Evolutionary conservation across 2,888 invertebrate genomes (phyloP).

Genomic region (Parapristionchus giblindavisi): DNA sequence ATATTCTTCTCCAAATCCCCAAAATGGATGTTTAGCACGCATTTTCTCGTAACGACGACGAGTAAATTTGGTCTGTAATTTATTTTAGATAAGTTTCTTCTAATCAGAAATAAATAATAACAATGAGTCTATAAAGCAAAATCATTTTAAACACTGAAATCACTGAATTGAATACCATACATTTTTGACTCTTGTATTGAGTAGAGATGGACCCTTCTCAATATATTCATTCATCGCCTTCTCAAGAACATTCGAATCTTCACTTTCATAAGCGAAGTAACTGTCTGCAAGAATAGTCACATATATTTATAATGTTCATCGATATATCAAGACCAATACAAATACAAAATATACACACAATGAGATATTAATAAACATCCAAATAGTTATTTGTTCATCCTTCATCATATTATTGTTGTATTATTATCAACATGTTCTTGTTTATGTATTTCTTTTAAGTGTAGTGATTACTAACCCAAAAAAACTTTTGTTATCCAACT

Average conservation of each 20-base stretch:
- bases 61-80: conserved; percentile 35
- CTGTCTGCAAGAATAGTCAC: conserved; percentile 9
- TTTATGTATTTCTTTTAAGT: too few species aligned
- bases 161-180: neutral
- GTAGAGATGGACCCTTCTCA: conserved; percentile 25
- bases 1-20: conserved; percentile 32
- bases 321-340: too few species aligned
- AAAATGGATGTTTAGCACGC: conserved; percentile 31
- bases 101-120: neutral
- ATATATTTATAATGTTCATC: too few species aligned
- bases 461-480: too few species aligned
- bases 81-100: neutral
- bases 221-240: conserved; percentile 8
- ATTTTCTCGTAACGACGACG: conserved; percentile 33
- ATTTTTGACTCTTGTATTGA: conserved; percentile 35
- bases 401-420: too few species aligned
- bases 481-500: too few species aligned
- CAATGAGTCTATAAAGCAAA: neutral
- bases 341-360: neutral
- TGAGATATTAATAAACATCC: neutral
- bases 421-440: too few species aligned
- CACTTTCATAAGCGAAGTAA: conserved; percentile 21
- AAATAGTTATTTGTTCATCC: neutral
- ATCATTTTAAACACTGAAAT: too few species aligned
- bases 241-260: conserved; percentile 1